phyloP scores from a whole-genome alignment of 2,888 invertebrate genomes.

The Cataglyphis albicans region DNA sequence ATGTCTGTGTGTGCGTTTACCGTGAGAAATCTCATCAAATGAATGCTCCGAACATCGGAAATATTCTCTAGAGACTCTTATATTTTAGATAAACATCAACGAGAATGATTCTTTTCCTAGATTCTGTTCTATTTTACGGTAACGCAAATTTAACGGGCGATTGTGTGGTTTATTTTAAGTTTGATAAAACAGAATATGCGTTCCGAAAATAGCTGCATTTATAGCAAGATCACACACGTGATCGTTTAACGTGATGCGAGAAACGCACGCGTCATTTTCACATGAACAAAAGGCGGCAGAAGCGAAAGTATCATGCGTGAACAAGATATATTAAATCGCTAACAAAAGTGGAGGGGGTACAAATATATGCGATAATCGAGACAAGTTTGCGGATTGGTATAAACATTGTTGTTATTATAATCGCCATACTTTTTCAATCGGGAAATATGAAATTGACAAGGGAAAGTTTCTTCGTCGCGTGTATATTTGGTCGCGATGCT shows the following conservation, averaged over 20 bases:
- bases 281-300: slow-evolving; percentile 3
- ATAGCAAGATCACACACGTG: slow-evolving; percentile 34
- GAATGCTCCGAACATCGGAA: not conserved
- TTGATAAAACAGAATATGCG: slow-evolving; percentile 61
- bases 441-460: not conserved
- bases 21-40: not conserved
- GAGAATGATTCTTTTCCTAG: not conserved
- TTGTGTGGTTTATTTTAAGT: slow-evolving; percentile 62
- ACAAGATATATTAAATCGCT: slow-evolving; percentile 12
- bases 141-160: not conserved
- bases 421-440: not conserved
- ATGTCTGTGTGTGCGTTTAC: not conserved
- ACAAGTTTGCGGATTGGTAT: not conserved
- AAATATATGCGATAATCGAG: slow-evolving; percentile 4
- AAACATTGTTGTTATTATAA: too few species aligned
- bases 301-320: not conserved
- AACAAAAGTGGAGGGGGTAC: not conserved
- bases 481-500: not conserved
- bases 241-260: not conserved
- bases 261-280: slow-evolving; percentile 24
- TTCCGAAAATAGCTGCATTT: slow-evolving; percentile 68
- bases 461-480: too few species aligned
- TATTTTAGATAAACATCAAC: not conserved
- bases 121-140: not conserved
- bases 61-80: not conserved